A percentile compares a stretch with the other conserved stretches of the same genome.
phyloP scores from a whole-genome alignment of 2,797 vertebrate genomes.

The Sebastes steindachneri region DNA sequence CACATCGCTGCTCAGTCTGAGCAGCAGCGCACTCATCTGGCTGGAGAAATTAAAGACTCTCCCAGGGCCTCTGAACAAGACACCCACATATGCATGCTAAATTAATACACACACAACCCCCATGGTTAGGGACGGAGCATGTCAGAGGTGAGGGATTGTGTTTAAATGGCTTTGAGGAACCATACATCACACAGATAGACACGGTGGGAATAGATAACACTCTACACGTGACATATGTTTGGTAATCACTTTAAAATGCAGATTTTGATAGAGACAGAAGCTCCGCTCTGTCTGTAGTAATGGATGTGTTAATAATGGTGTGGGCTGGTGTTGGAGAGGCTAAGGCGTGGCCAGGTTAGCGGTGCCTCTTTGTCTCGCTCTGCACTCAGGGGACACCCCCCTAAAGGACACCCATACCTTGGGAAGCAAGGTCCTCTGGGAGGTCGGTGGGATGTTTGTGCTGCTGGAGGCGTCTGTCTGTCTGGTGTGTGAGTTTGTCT shows the following conservation, averaged over 20 bases:
- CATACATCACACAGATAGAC: background rate
- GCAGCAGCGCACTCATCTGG: background rate
- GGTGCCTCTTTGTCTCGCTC: constrained; percentile 31
- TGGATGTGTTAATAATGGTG: background rate
- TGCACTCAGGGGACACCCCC: background rate
- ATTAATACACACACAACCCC: constrained; percentile 12
- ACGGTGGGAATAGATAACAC: background rate
- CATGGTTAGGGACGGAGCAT: background rate
- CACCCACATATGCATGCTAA: constrained; percentile 15
- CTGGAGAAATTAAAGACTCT: constrained; percentile 33
- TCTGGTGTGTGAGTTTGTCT: constrained; percentile 11
- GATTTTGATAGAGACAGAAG: background rate
- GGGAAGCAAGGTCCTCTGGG: background rate
- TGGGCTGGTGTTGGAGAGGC: background rate
- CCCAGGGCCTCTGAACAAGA: constrained; percentile 7
- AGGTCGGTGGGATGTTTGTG: background rate
- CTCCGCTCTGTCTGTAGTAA: background rate
- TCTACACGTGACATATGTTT: constrained; percentile 26
- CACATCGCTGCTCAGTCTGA: constrained; percentile 26
- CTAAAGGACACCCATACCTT: background rate
- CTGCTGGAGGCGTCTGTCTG: constrained; percentile 3
- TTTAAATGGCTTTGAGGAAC: constrained; percentile 25
- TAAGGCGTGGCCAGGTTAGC: constrained; percentile 20
- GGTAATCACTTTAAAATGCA: constrained; percentile 21
- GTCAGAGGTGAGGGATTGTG: constrained; percentile 50